Conservation (phyloP, 2,113 vertebrate genomes). For the Regulus satrapa region DNA sequence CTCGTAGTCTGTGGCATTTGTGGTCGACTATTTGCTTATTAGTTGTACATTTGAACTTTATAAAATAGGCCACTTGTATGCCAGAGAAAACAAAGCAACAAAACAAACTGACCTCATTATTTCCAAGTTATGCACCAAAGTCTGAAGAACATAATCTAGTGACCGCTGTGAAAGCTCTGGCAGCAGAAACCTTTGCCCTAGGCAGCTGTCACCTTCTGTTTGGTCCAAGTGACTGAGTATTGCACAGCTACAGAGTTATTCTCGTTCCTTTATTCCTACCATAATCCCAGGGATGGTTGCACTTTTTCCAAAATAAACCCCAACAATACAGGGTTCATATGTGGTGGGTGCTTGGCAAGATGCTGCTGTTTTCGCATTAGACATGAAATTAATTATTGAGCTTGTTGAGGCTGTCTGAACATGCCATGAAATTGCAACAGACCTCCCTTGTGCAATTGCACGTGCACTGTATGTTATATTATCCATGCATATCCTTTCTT, state of each 20-base stretch:
- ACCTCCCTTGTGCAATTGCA: neutral
- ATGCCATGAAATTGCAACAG: neutral
- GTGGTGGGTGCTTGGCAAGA: neutral
- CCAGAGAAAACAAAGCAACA: neutral
- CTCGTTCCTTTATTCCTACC: neutral
- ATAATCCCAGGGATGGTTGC: neutral
- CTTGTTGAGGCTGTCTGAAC: neutral
- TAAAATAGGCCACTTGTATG: neutral
- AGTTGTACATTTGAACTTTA: constrained; percentile 7
- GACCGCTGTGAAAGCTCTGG: neutral
- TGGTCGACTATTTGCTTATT: neutral
- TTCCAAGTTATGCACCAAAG: constrained; percentile 3
- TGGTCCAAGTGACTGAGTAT: neutral
- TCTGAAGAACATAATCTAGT: neutral
- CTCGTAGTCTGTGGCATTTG: neutral
- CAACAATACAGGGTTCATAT: neutral
- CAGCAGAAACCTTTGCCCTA: constrained; percentile 1
- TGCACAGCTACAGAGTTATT: neutral
- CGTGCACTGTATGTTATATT: neutral
- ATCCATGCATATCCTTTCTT: neutral
- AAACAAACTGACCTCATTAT: neutral
- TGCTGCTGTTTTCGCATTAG: neutral
- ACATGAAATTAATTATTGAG: neutral
- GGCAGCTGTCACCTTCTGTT: constrained; percentile 4
- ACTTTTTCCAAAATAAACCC: neutral